Conservation (phyloP, 2,113 vertebrate species). For the Suncus etruscus region DNA sequence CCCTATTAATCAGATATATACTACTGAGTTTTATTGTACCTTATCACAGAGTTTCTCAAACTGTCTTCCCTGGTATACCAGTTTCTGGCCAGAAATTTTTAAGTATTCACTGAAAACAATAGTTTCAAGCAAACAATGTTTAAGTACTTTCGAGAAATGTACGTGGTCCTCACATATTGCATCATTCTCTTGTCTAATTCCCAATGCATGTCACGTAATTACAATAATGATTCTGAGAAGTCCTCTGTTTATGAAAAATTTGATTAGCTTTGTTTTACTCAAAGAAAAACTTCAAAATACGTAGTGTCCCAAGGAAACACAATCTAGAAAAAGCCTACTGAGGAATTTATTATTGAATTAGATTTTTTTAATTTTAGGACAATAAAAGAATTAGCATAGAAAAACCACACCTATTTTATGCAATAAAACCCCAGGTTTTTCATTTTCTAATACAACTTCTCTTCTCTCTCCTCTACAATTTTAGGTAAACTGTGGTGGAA, state of each 20-base stretch:
- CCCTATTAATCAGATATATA: neutral
- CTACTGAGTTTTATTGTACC: neutral
- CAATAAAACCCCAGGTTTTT: neutral
- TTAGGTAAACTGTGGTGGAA: neutral
- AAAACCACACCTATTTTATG: neutral
- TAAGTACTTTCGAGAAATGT: constrained; percentile 45
- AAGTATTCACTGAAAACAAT: neutral
- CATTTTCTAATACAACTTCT: neutral
- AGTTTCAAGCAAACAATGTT: constrained; percentile 11
- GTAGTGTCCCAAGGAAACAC: neutral
- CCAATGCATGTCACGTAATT: neutral
- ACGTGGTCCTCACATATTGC: neutral
- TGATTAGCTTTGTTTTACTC: constrained; percentile 44
- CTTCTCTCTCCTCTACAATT: neutral
- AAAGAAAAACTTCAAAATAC: constrained; percentile 2
- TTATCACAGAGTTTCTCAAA: constrained; percentile 35
- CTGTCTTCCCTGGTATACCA: neutral
- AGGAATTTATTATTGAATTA: neutral
- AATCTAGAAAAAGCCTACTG: neutral
- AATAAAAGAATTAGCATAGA: neutral
- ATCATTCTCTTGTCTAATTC: constrained; percentile 57
- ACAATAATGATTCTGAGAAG: constrained; percentile 58
- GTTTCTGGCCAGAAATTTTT: constrained; percentile 44
- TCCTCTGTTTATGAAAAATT: constrained; percentile 34
- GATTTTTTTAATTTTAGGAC: neutral